Evolutionary conservation across 2,113 vertebrate species (phyloP), one percentile per base, ranked within the genome.

Genomic region (Aptenodytes forsteri): DNA sequence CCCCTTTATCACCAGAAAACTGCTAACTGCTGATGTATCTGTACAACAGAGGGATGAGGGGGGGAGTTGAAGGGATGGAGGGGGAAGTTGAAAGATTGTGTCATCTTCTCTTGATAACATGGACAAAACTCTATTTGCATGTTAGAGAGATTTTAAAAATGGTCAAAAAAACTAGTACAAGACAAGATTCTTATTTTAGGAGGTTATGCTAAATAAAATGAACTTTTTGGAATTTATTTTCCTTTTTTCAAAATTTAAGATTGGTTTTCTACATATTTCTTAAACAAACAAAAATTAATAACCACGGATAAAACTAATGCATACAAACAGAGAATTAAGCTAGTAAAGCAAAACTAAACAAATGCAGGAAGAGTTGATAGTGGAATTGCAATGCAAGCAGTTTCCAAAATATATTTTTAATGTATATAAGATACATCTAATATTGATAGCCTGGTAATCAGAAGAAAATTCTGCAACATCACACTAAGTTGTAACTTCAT

Each of bases 41-140:
- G 59, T 55, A 71, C 38, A 69, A 69, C 34, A 40, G 34, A 87
- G 26, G 49, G 46, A 54, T 23, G 2, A 38, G 19, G 34, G 36
- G 10, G 18, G 17, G 76, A 59, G 55, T 54, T 87, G 78, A 89
- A 83, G 36, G 7, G 29, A 80, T 17, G 29, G 40, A 40, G 40
- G 5, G 25, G 10, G 29, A 80, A 59, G 55, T 54, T 90, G 81
- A 90, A 83, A 94, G 65, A 46, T 69, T 72, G 49, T 85, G 66
- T 93, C 91, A 90, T 69, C 90, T 73, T 95, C 79, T 67, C 47
- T 58, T 96, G 82, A 69, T 90, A 93, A 94, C 16, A 36, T 8
- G 40, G 34, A 40, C 36, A 92, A 56, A 80, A 86, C 16, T 34
- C 50, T 58, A 62, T 70, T 70, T 92, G 58, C 67, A 22, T 26